Evolutionary conservation across 1,140 invertebrate species (phyloP), one percentile per base, ranked within the genome.

Genomic region (Pseudomyrmex pallidus): DNA sequence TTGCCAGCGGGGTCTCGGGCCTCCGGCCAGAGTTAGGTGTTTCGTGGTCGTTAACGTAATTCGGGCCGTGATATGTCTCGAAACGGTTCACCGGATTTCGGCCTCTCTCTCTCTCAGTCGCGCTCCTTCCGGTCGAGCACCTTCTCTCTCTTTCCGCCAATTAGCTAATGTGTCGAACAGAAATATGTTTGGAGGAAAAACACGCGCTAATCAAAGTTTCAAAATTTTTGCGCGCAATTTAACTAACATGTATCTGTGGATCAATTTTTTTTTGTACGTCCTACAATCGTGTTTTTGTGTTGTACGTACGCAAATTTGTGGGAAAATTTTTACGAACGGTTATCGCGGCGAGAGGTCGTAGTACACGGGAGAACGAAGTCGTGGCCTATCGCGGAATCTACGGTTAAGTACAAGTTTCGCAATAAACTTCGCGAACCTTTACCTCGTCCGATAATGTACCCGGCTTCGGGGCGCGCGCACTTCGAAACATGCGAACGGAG

Each of bases 151-250:
- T 4, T 25, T 25, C 3, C 2, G 7, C 17, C 85, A 88, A 88
- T 88, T 82, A 88, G 74, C 74, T 88, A 87, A 88, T 87, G 85
- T 70, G 82, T 77, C 52, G 9, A 70, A 64, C 44, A 76, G 87
- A 88, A 87, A 78, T 86, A 88, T 82, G 73, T 76, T 61, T 57
- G 74, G 8, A 22, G 2, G 13, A 50, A 20, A 78, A 78, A 78
- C 54, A 20, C 20, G 20, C 12, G 20, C 22, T 25, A 44, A 17
- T 20, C 10, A 7, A 1, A 20, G 54, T 74, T 85, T 86, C 74
- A 35, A 35, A 35, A 35, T 7, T 54, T 84, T 80, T 67, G 82
- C 35, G 67, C 54, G 63, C 50, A 44, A 72, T 54, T 88, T 88
- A 87, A 88, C 87, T n/a, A 82, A 77, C 76, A 76, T 82, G 35